A percentile compares a stretch with the other conserved stretches of the same genome.
phyloP scores from a whole-genome alignment of 2,888 invertebrate genomes.

The Eilema depressum region DNA sequence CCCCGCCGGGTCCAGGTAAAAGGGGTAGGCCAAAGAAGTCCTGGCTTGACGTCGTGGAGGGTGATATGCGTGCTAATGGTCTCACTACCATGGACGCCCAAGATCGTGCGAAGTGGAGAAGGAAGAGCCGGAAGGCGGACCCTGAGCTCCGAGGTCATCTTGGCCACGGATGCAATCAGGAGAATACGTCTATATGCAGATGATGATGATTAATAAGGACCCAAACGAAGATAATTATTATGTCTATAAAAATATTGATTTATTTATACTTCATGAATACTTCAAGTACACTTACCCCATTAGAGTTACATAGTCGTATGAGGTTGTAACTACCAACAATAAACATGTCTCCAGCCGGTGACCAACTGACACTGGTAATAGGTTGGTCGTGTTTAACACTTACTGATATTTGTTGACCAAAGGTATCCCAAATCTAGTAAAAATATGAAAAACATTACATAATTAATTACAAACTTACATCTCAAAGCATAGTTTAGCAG shows the following conservation, averaged over 20 bases:
- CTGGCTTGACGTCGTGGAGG: too few species aligned
- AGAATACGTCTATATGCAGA: too few species aligned
- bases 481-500: too few species aligned
- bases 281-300: conserved; percentile 90
- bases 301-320: conserved; percentile 96
- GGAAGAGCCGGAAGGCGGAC: too few species aligned
- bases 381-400: conserved; percentile 96
- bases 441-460: not conserved
- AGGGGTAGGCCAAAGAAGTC: too few species aligned
- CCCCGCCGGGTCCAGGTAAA: too few species aligned
- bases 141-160: too few species aligned
- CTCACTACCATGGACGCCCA: too few species aligned
- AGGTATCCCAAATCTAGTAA: conserved; percentile 94
- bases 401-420: conserved; percentile 94
- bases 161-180: too few species aligned
- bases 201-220: not conserved
- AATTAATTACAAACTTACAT: not conserved
- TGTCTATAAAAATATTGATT: not conserved
- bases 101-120: too few species aligned
- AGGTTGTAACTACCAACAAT: conserved; percentile 97
- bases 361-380: conserved; percentile 96
- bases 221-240: too few species aligned
- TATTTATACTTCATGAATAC: not conserved
- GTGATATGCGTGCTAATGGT: too few species aligned
- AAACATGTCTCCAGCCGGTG: conserved; percentile 96